Conservation (phyloP, 2,888 invertebrate species). For the Steromphala cineraria region DNA sequence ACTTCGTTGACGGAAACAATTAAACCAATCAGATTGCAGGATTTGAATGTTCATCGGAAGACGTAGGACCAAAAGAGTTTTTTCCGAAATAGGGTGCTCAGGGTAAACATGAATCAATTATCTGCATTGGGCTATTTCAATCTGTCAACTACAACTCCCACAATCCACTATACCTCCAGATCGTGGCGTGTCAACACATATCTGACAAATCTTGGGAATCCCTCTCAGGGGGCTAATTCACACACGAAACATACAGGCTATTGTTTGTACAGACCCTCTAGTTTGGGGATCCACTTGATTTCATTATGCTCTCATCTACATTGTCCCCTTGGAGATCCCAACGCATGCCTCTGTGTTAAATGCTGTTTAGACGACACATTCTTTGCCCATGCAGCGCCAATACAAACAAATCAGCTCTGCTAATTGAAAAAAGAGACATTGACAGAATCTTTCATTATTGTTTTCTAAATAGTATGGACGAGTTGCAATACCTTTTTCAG, state of each 20-base stretch:
- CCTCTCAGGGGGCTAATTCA: background rate
- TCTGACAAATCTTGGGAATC: background rate
- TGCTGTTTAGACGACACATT: too few species aligned
- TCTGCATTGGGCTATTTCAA: background rate
- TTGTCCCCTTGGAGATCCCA: too few species aligned
- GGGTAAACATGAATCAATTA: background rate
- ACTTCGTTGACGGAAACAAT: background rate
- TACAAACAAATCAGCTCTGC: too few species aligned
- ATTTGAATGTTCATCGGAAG: background rate
- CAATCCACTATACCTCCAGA: background rate
- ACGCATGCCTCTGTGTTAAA: too few species aligned
- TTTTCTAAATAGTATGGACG: too few species aligned
- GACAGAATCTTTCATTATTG: too few species aligned
- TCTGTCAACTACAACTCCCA: background rate
- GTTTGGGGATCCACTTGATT: background rate
- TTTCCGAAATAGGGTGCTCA: background rate
- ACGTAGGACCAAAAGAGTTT: background rate
- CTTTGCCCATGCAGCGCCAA: too few species aligned
- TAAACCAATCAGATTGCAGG: constrained; percentile 2
- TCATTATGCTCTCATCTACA: background rate
- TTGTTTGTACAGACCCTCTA: background rate
- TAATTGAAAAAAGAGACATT: too few species aligned
- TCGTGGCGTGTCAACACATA: background rate
- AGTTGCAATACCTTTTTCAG: too few species aligned
- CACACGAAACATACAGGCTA: background rate